phyloP scores from a whole-genome alignment of 2,113 vertebrate genomes.

The rabbit (Oryctolagus cuniculus) region DNA sequence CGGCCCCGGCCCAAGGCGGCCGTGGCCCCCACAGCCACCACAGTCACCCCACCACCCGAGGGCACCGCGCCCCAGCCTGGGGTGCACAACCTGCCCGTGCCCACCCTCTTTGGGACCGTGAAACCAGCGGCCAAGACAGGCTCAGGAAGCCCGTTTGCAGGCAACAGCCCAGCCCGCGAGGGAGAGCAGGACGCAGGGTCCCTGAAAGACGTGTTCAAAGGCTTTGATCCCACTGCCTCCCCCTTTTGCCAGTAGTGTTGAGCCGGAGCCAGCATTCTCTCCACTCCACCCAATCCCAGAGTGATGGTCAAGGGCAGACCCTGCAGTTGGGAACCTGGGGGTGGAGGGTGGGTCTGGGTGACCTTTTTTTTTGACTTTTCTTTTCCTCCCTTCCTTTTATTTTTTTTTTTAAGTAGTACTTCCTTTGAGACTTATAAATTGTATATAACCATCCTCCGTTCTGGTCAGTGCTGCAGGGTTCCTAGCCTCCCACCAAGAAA shows the following conservation, averaged over 20 bases:
- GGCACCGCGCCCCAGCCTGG: slow-evolving; percentile 85
- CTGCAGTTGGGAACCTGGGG: neutral
- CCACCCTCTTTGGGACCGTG: slow-evolving; percentile 92
- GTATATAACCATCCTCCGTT: slow-evolving; percentile 75
- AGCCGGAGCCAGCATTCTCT: neutral
- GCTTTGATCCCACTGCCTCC: slow-evolving; percentile 97
- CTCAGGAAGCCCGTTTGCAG: slow-evolving; percentile 92
- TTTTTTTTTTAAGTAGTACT: slow-evolving; percentile 58
- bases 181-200: slow-evolving; percentile 92
- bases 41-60: accelerated
- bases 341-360: neutral
- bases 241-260: slow-evolving; percentile 95
- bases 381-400: accelerated
- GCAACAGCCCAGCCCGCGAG: slow-evolving; percentile 93
- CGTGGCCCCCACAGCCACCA: slow-evolving; percentile 76
- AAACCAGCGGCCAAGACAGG: slow-evolving; percentile 91
- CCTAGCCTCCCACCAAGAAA: neutral
- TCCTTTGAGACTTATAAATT: slow-evolving; percentile 72
- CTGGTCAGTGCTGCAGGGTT: slow-evolving; percentile 65
- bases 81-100: slow-evolving; percentile 93
- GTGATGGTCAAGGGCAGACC: slow-evolving; percentile 1
- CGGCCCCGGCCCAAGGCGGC: slow-evolving; percentile 92
- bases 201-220: slow-evolving; percentile 98
- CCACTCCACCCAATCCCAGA: neutral
- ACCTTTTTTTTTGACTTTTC: neutral